A percentile compares a stretch with the other conserved stretches of the same genome.
Evolutionary conservation across 1,140 invertebrate genomes (phyloP).

Genomic region (Ectropis grisescens): DNA sequence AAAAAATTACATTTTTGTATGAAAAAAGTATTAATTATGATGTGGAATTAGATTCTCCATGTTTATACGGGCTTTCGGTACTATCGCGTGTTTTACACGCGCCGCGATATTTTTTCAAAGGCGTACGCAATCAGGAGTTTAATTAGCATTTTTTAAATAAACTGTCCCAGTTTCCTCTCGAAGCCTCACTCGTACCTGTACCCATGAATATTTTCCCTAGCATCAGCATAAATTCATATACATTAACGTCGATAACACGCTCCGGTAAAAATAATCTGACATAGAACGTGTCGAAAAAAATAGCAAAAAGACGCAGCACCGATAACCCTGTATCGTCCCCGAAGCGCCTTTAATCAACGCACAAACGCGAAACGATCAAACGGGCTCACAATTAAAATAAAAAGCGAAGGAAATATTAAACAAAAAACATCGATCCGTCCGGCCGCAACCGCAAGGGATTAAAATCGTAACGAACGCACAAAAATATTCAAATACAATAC

Average conservation of each 20-base stretch:
- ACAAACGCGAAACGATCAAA: conserved; percentile 36
- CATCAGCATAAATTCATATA: no score
- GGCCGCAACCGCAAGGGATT: conserved; percentile 53
- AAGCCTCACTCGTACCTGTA: no score
- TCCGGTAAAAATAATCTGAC: no score
- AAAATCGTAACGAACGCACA: conserved; percentile 64
- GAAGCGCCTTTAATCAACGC: conserved; percentile 49
- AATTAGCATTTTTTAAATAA: no score
- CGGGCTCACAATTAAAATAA: conserved; percentile 29
- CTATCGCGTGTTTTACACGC: conserved; percentile 19
- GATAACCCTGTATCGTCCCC: no score
- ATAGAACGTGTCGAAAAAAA: no score
- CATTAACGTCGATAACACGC: no score
- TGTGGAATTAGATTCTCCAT: conserved; percentile 47
- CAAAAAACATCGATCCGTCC: conserved; percentile 56
- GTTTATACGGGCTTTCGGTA: conserved; percentile 43
- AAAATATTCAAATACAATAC: conserved; percentile 70
- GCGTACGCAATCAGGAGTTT: conserved; percentile 1
- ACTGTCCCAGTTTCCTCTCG: no score
- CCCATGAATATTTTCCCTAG: no score
- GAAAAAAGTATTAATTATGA: conserved; percentile 58
- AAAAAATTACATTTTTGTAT: conserved; percentile 38
- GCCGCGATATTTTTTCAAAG: conserved; percentile 10
- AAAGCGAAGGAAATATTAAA: conserved; percentile 48
- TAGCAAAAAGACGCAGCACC: no score